These are phyloP conservation scores for Osmerus mordax DNA, from an alignment of 2,113 vertebrate species.

Conservation along the genomic window DNA sequence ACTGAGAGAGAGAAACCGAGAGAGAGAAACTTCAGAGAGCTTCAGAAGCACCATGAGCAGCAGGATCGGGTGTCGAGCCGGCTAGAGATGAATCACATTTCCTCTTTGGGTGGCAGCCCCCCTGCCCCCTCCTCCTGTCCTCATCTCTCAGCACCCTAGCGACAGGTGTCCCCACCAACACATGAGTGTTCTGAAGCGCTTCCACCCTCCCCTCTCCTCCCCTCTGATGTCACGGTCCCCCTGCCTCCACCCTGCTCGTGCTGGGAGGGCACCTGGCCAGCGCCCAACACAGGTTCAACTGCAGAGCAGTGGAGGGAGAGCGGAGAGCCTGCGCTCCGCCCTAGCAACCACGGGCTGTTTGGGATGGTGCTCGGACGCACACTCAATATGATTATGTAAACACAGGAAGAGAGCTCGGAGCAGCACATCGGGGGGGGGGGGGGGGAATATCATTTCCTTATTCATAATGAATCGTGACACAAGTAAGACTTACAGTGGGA, in stretches of 20 bases:
- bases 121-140: not conserved
- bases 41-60: constrained; percentile 4
- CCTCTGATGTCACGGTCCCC: not conserved
- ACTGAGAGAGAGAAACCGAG: no score
- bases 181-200: not conserved
- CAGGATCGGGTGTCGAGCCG: constrained; percentile 20
- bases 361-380: no score
- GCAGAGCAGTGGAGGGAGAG: no score
- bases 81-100: constrained; percentile 20
- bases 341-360: no score
- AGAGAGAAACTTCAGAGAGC: not conserved
- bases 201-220: not conserved
- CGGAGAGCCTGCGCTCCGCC: no score
- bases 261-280: no score
- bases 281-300: no score
- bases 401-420: not conserved
- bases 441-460: not conserved
- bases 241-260: no score
- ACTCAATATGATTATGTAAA: constrained; percentile 8
- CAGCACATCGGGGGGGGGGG: not conserved
- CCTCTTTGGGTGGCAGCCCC: not conserved
- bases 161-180: not conserved
- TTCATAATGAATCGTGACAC: not conserved
- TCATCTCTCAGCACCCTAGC: not conserved
- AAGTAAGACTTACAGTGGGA: constrained; percentile 9